Conservation (phyloP, 2,888 invertebrate species). For the Eristalinus sepulchralis region DNA sequence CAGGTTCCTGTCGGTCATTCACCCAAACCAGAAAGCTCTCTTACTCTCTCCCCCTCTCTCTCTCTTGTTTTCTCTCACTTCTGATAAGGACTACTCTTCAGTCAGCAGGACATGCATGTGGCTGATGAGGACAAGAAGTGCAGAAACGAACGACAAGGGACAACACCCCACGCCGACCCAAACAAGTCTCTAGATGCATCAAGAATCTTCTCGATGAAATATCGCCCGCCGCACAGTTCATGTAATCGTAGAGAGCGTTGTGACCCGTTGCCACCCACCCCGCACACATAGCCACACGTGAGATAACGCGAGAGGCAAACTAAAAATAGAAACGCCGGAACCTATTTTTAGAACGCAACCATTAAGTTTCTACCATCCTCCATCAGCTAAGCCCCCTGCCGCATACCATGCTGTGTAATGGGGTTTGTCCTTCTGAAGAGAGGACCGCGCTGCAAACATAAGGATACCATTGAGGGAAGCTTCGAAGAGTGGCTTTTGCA, state of each 20-base stretch:
- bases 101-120: constrained; percentile 22
- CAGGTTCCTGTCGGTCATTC: constrained; percentile 51
- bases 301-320: neutral
- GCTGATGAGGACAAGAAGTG: constrained; percentile 16
- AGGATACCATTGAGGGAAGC: constrained; percentile 3
- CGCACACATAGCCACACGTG: neutral
- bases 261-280: neutral
- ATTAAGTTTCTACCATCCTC: neutral
- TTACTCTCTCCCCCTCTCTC: neutral
- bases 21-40: constrained; percentile 56
- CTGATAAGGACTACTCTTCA: neutral
- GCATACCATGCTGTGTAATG: neutral
- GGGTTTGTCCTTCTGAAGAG: constrained; percentile 7
- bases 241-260: neutral
- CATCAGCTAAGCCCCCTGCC: neutral
- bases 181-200: neutral
- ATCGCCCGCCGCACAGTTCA: neutral
- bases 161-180: constrained; percentile 42
- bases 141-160: neutral
- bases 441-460: neutral
- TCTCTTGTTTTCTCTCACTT: no score
- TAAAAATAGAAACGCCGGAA: constrained; percentile 53
- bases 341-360: constrained; percentile 51
- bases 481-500: constrained; percentile 16
- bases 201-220: neutral